Evolutionary conservation across 2,797 vertebrate genomes (phyloP).

Genomic region (Lacerta bilineata): DNA sequence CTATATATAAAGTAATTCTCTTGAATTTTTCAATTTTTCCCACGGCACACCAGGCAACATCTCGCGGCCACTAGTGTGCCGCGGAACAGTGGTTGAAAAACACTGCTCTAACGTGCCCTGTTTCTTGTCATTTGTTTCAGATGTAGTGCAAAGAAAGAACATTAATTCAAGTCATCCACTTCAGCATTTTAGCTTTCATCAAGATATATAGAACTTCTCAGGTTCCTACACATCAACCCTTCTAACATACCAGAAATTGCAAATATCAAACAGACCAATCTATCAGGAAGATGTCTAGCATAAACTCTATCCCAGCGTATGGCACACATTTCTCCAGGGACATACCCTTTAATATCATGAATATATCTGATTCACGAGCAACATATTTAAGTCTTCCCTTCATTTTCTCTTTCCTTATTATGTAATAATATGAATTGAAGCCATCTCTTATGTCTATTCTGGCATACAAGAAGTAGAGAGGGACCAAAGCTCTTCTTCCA

Average conservation of each 20-base stretch:
- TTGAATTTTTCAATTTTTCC: no score
- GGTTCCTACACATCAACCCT: constrained; percentile 44
- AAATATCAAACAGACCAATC: constrained; percentile 52
- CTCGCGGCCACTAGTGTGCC: no score
- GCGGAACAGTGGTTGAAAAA: no score
- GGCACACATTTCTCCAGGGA: constrained; percentile 17
- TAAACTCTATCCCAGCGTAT: background rate
- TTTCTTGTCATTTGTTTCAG: background rate
- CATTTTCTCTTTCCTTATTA: background rate
- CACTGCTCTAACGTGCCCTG: background rate
- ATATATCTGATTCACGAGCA: background rate
- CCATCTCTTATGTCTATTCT: background rate
- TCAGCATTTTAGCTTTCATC: constrained; percentile 40
- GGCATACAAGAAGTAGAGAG: background rate
- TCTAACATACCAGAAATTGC: constrained; percentile 20
- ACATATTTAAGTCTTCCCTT: constrained; percentile 34
- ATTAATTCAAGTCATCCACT: constrained; percentile 43
- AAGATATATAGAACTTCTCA: constrained; percentile 31
- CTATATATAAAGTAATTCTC: no score
- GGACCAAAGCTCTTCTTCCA: background rate
- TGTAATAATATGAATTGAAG: background rate
- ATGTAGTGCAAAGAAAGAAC: constrained; percentile 28
- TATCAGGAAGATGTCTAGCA: background rate
- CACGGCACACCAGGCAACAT: no score
- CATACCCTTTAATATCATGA: constrained; percentile 45